Conservation (phyloP, 2,113 vertebrate species). For the Calyptommatus sinebrachiatus region DNA sequence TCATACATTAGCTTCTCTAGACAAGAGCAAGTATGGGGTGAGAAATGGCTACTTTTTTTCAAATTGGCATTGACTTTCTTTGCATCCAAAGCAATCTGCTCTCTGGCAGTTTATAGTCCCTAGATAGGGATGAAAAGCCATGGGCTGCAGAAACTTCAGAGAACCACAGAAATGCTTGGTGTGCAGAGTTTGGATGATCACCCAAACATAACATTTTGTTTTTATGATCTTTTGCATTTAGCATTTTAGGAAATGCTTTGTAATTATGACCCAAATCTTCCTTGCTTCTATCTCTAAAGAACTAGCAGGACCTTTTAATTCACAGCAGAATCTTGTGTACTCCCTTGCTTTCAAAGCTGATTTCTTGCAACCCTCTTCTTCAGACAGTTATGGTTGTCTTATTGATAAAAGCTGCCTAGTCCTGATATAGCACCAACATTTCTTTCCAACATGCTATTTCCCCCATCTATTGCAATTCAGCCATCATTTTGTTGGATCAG, state of each 20-base stretch:
- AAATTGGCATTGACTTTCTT: neutral
- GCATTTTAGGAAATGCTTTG: too few relatives aligned
- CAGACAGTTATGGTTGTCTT: neutral
- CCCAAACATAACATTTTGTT: neutral
- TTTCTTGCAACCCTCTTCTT: neutral
- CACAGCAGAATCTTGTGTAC: neutral
- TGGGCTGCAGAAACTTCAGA: neutral
- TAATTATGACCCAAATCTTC: neutral
- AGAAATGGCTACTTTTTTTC: neutral
- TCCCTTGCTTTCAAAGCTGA: neutral
- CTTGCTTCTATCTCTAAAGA: neutral
- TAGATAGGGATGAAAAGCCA: too few relatives aligned
- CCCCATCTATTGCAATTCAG: neutral
- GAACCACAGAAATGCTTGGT: neutral
- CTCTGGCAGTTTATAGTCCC: constrained; percentile 2
- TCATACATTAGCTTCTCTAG: neutral
- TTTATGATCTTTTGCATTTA: neutral
- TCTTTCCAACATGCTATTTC: neutral
- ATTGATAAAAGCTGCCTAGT: neutral
- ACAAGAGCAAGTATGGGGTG: neutral
- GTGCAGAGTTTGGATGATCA: neutral
- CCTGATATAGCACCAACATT: neutral
- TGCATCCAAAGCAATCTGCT: neutral
- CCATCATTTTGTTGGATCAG: neutral
- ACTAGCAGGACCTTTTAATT: neutral